Base-by-base conservation (phyloP, 2,113 vertebrate genomes). In the Nesogale talazaci region DNA sequence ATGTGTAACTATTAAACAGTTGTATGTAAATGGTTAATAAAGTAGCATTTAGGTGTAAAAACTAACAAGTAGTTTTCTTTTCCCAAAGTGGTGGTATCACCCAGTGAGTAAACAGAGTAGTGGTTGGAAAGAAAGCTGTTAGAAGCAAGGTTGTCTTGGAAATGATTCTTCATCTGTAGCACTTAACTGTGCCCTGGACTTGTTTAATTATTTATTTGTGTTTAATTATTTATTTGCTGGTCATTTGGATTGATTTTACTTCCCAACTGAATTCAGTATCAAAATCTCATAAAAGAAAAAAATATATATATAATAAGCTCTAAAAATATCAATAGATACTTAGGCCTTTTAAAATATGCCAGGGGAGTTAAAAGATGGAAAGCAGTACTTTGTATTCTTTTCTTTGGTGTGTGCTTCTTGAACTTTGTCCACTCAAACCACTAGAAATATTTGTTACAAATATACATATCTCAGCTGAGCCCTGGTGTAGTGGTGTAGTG, bases 361-460 rank as follows among this genome's bases (percentile, higher is more conserved):
- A 86, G 5, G 7, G 25, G 16, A 65, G 20, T 80, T 75, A 65
- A 42, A 70, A 70, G 1, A 88, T 67, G 31, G 63, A 82, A 78
- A 74, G 77, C 11, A 38, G 2, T 84, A 17, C 25, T 94, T 56
- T 70, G 15, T 84, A 6, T 78, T 34, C 8, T 72, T 86, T 81
- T n/a, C 34, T 20, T 40, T 31, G 84, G 34, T 29, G 40, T 72
- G 10, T 57, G 25, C 72, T 74, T 25, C 36, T 63, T 63, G 92
- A 31, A 88, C 40, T 67, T 91, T 83, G 19, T 89, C 4, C 25
- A 79, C 83, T 36, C 89, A 76, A 89, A 74, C 86, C 31, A 1
- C 46, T 52, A 52, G 46, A 52, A 52, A 0, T 83, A 0, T 90
- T 92, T 93, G 1, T 70, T 88, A 59, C 83, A 88, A 72, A 76